phyloP scores from a whole-genome alignment of 2,888 invertebrate genomes.

The Masnerella sp. region DNA sequence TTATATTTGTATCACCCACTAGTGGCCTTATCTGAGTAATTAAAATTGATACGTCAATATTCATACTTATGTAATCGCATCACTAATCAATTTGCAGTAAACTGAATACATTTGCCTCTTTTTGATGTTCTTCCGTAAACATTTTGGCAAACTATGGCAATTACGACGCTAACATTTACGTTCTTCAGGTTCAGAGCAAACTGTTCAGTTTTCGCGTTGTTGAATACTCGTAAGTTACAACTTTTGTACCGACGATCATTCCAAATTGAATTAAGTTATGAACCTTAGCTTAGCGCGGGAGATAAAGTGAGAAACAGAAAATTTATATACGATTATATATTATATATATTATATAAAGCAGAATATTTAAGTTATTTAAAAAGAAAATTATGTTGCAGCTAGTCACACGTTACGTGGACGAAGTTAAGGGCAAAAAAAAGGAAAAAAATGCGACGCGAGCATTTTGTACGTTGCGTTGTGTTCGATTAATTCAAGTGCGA shows the following conservation, averaged over 20 bases:
- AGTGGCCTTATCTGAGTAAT: conserved; percentile 76
- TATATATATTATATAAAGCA: conserved; percentile 51
- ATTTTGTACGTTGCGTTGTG: background rate
- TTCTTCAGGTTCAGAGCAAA: conserved; percentile 5
- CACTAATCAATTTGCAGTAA: conserved; percentile 62
- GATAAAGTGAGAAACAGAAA: conserved; percentile 31
- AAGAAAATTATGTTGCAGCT: conserved; percentile 70
- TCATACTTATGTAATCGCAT: conserved; percentile 62
- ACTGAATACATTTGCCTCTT: conserved; percentile 33
- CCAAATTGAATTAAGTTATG: conserved; percentile 44
- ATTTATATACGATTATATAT: conserved; percentile 42
- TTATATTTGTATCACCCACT: conserved; percentile 76
- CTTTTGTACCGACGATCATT: conserved; percentile 50
- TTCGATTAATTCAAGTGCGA: background rate
- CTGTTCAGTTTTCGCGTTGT: conserved; percentile 24
- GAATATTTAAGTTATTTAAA: conserved; percentile 72
- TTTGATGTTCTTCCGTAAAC: conserved; percentile 39
- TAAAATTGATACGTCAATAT: conserved; percentile 66
- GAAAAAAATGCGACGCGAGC: conserved; percentile 1
- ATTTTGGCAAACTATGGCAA: conserved; percentile 2
- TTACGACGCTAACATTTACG: conserved; percentile 3
- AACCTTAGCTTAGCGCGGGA: conserved; percentile 4
- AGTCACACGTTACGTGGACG: conserved; percentile 72
- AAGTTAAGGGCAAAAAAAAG: background rate
- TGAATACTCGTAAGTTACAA: conserved; percentile 42